Base-by-base conservation (phyloP, 2,797 vertebrate genomes). In the Periophthalmus magnuspinnatus region DNA sequence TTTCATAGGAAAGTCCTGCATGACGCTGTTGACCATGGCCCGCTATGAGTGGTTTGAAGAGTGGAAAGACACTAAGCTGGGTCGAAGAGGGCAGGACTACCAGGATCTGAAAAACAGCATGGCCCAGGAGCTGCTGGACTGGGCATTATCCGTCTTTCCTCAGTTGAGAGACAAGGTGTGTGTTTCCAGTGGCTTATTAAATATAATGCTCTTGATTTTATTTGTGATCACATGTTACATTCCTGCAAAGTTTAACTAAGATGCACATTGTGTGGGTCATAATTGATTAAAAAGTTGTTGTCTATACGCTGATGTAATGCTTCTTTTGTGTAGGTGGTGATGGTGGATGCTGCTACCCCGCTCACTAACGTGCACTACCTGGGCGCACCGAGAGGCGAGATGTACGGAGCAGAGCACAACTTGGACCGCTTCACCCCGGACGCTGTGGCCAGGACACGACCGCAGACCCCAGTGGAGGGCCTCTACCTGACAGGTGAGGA, bases 11-110 rank as follows among this genome's bases (percentile, higher is more conserved):
- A 86, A 88, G 33, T 95, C 94, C 0, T 94, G 93, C 68, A 95
- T 95, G 94, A 95, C 92, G 0, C 69, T 95, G 70, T 85, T 95
- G 33, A 94, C 94, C 79, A 95, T 95, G 93, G 92, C 92, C 0
- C 88, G 87, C 7, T 94, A 91, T 1, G 91, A 95, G 76, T 95
- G 94, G 94, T 94, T 96, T 1, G 89, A 93, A 72, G 92, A 94
- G 50, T 94, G 95, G 94, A 82, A 91, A 0, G 90, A 86, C 9
- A 86, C 84, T 2, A 87, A 80, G 0, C 66, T 91, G 28, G 91
- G 88, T 32, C 92, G 88, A 63, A 88, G 94, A 4, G 92, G 93
- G 0, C 77, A 87, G 1, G 89, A 92, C 0, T 95, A 95, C 65
- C 41, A 86, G 58, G 72, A 61, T 2, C 85, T 93, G 80, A 95